These are phyloP conservation scores for Cheilosia pagana DNA, from an alignment of 2,888 invertebrate genomes.

Conservation along the genomic window DNA sequence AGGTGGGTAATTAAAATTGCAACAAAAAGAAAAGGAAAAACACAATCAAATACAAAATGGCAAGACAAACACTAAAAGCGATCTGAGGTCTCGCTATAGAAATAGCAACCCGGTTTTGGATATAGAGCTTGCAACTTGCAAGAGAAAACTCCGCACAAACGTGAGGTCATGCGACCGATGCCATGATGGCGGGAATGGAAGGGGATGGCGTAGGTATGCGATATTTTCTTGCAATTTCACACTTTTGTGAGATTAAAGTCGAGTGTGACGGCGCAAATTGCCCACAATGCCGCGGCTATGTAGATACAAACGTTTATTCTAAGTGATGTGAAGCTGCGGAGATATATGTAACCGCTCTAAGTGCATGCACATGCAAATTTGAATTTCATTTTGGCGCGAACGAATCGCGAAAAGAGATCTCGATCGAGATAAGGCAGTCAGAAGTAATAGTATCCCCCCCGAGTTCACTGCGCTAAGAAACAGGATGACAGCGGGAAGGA, in stretches of 20 bases:
- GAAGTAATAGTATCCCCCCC: conserved; percentile 22
- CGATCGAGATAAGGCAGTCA: conserved; percentile 57
- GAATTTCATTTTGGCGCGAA: conserved; percentile 73
- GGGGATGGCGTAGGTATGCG: conserved; percentile 8
- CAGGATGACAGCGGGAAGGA: conserved; percentile 30
- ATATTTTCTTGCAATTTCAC: conserved; percentile 70
- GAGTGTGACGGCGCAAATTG: conserved; percentile 71
- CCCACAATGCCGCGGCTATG: conserved; percentile 38
- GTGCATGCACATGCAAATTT: conserved; percentile 61
- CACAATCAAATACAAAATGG: conserved; percentile 23
- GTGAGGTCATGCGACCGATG: conserved; percentile 48
- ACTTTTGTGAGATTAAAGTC: conserved; percentile 70
- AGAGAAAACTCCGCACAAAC: conserved; percentile 30
- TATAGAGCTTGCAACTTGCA: conserved; percentile 11
- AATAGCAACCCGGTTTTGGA: conserved; percentile 39
- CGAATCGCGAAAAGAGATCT: conserved; percentile 55
- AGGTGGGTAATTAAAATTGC: conserved; percentile 70
- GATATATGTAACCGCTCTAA: not conserved
- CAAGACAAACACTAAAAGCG: conserved; percentile 49
- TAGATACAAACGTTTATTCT: conserved; percentile 18
- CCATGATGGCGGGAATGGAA: not conserved
- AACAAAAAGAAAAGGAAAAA: conserved; percentile 34
- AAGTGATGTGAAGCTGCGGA: not conserved
- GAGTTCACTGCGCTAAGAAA: not conserved
- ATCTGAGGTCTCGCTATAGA: not conserved